Percentiles rank a stretch among this genome's conserved stretches.
Conservation (phyloP, 2,113 vertebrate genomes). For the Ptyas mucosa region DNA sequence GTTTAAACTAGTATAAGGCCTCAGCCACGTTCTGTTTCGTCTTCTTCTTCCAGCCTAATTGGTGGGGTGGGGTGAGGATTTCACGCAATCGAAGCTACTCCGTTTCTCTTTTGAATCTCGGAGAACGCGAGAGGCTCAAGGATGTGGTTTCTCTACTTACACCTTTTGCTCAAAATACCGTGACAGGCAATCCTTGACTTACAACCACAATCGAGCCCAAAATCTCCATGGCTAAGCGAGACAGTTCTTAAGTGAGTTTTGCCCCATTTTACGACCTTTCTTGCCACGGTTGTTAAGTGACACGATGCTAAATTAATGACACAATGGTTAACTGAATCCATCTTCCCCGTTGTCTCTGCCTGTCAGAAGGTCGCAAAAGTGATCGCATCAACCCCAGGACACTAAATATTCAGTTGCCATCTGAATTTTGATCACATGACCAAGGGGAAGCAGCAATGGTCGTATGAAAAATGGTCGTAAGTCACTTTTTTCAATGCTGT, state of each 20-base stretch:
- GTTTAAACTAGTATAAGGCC: neutral
- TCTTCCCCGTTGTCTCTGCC: neutral
- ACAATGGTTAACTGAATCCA: neutral
- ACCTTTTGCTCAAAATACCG: neutral
- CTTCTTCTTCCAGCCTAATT: neutral
- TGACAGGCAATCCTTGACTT: neutral
- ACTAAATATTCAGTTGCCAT: neutral
- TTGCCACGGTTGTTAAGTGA: neutral
- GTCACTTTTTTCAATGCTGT: neutral
- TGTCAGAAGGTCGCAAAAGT: neutral
- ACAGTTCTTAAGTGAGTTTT: neutral
- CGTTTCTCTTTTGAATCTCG: neutral
- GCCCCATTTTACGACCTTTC: neutral
- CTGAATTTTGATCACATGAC: neutral
- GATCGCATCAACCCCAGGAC: neutral
- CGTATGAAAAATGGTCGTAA: neutral
- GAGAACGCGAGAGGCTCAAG: neutral
- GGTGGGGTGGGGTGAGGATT: neutral
- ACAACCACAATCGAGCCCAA: neutral
- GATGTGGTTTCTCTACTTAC: neutral
- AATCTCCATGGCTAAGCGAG: neutral
- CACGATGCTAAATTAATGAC: neutral
- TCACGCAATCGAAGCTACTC: neutral
- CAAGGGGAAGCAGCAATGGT: neutral
- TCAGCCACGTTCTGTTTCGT: neutral